Percentiles rank a stretch among this genome's conserved stretches.
phyloP scores from a whole-genome alignment of 1,140 invertebrate species.

The Listronotus oregonensis region DNA sequence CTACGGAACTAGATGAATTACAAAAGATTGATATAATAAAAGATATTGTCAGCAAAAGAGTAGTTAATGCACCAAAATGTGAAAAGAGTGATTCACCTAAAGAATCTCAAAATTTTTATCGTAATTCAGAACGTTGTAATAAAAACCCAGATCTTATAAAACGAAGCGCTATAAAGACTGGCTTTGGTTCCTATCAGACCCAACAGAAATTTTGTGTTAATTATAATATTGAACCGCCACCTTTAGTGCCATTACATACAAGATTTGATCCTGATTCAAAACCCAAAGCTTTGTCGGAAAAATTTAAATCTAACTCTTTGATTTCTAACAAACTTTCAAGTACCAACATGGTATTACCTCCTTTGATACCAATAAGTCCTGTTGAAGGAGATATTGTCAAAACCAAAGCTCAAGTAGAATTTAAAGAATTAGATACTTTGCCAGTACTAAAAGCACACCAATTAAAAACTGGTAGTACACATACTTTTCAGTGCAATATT shows the following conservation, averaged over 20 bases:
- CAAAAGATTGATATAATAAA: too few relatives aligned
- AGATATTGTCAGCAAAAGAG: too few relatives aligned
- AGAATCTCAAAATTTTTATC: too few relatives aligned
- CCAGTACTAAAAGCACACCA: background rate
- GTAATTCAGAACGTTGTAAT: background rate
- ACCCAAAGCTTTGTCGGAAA: background rate
- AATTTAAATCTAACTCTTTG: too few relatives aligned
- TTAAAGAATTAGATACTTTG: too few relatives aligned
- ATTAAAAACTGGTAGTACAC: background rate
- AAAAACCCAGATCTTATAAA: background rate
- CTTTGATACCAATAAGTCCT: conserved; percentile 44
- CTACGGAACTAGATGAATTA: too few relatives aligned
- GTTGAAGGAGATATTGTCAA: too few relatives aligned
- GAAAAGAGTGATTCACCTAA: too few relatives aligned
- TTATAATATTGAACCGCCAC: conserved; percentile 42
- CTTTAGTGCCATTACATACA: conserved; percentile 40
- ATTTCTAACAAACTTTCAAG: too few relatives aligned
- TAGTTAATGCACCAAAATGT: too few relatives aligned
- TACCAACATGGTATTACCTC: conserved; percentile 20
- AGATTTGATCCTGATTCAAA: conserved; percentile 15
- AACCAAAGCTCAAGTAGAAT: too few relatives aligned
- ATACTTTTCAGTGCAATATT: conserved; percentile 39
- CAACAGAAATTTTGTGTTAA: background rate
- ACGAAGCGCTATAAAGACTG: background rate
- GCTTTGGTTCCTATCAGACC: too few relatives aligned